phyloP scores from a whole-genome alignment of 2,888 invertebrate genomes.

The Apomyelois bistriatella region DNA sequence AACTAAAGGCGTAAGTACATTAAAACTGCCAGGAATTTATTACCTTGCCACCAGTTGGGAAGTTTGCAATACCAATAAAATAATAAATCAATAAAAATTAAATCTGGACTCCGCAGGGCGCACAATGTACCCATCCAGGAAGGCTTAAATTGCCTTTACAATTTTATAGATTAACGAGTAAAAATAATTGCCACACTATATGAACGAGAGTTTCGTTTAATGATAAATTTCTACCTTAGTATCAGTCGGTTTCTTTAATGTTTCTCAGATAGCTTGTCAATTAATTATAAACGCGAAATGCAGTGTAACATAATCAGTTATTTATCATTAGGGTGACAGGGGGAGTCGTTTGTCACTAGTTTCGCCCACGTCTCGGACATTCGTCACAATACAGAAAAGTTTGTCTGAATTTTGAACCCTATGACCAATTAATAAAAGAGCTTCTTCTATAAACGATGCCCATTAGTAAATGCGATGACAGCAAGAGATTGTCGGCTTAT shows the following conservation, averaged over 20 bases:
- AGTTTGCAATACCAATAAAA: constrained; percentile 66
- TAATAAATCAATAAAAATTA: constrained; percentile 68
- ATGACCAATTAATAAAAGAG: constrained; percentile 39
- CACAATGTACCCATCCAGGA: constrained; percentile 40
- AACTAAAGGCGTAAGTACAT: constrained; percentile 45
- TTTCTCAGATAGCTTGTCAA: constrained; percentile 65
- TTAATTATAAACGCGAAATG: constrained; percentile 75
- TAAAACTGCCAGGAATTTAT: constrained; percentile 61
- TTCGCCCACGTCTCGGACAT: constrained; percentile 71
- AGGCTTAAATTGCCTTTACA: constrained; percentile 49
- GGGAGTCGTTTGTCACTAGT: constrained; percentile 72
- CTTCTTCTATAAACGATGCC: constrained; percentile 38
- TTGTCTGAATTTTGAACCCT: constrained; percentile 48
- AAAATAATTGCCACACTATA: constrained; percentile 50
- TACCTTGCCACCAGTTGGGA: constrained; percentile 53
- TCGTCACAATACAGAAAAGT: constrained; percentile 48
- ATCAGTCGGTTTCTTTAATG: constrained; percentile 24
- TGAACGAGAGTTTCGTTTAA: constrained; percentile 45
- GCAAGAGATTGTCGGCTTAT: constrained; percentile 63
- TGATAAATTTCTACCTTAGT: constrained; percentile 25
- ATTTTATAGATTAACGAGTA: constrained; percentile 45
- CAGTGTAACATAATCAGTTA: constrained; percentile 77
- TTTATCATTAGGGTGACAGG: constrained; percentile 74
- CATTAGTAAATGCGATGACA: constrained; percentile 68
- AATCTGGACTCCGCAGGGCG: constrained; percentile 50